Conservation (phyloP, 2,888 invertebrate species). For the Lycophotia porphyrea region DNA sequence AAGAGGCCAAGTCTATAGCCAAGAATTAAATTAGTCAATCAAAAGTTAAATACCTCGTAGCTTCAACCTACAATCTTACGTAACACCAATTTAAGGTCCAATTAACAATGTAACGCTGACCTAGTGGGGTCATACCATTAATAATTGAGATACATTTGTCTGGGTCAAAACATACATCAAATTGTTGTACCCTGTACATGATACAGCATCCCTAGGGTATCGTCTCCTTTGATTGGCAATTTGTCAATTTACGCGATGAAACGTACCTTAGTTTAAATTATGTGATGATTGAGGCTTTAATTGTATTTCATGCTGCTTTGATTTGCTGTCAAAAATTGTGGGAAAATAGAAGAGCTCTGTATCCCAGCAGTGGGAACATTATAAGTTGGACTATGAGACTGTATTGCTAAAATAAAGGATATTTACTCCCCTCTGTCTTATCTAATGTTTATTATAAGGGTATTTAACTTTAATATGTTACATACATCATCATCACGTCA, state of each 20-base stretch:
- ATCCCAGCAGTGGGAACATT: background rate
- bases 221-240: conserved; percentile 30
- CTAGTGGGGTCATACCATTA: conserved; percentile 40
- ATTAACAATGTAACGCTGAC: conserved; percentile 41
- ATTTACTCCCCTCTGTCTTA: too few relatives aligned
- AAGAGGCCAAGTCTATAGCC: background rate
- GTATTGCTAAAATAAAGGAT: background rate
- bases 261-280: conserved; percentile 14
- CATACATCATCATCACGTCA: too few relatives aligned
- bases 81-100: conserved; percentile 34
- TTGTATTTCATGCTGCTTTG: too few relatives aligned
- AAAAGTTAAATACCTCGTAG: background rate
- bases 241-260: conserved; percentile 22
- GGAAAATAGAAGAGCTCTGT: background rate
- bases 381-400: background rate
- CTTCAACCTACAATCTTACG: background rate
- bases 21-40: background rate
- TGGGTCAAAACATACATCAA: conserved; percentile 34
- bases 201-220: conserved; percentile 27
- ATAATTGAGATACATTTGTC: conserved; percentile 56
- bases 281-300: background rate
- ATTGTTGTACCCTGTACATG: conserved; percentile 21
- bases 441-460: too few relatives aligned
- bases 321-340: too few relatives aligned
- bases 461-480: too few relatives aligned